Conservation (phyloP, 2,888 invertebrate species). For the Caenorhabditis zanzibari region DNA sequence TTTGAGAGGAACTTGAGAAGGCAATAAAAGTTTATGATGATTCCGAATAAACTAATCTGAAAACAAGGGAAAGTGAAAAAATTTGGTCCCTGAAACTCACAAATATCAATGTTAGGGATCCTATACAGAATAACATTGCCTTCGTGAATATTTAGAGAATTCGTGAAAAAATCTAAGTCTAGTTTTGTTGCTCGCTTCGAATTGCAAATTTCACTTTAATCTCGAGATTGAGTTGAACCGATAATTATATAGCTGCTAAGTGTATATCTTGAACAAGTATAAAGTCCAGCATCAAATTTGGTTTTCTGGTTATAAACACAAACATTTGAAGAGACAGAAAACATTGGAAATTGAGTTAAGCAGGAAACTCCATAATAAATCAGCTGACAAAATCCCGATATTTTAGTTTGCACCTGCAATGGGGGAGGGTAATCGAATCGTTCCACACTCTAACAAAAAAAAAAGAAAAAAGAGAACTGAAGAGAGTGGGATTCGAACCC, state of each 20-base stretch:
- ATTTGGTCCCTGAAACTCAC: neutral
- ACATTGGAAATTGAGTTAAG: neutral
- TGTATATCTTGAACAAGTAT: neutral
- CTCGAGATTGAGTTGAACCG: neutral
- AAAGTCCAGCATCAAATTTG: slow-evolving; percentile 2
- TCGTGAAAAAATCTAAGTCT: neutral
- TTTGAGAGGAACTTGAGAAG: slow-evolving; percentile 38
- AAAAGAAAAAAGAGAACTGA: slow-evolving; percentile 26
- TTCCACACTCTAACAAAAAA: neutral
- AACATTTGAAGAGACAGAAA: no score
- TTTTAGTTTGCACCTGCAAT: slow-evolving; percentile 8
- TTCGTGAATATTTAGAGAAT: neutral
- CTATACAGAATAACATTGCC: slow-evolving; percentile 9
- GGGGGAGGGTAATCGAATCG: neutral
- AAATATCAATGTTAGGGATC: slow-evolving; percentile 17
- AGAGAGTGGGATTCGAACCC: slow-evolving; percentile 89
- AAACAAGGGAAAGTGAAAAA: neutral
- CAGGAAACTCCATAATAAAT: neutral
- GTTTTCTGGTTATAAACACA: neutral
- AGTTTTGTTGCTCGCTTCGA: neutral
- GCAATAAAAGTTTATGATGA: slow-evolving; percentile 25
- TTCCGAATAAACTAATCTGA: slow-evolving; percentile 33
- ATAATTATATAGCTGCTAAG: neutral
- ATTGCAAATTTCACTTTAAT: no score
- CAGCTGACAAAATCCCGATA: neutral